Evolutionary conservation across 2,888 invertebrate genomes (phyloP).

Genomic region (Eurois occulta): DNA sequence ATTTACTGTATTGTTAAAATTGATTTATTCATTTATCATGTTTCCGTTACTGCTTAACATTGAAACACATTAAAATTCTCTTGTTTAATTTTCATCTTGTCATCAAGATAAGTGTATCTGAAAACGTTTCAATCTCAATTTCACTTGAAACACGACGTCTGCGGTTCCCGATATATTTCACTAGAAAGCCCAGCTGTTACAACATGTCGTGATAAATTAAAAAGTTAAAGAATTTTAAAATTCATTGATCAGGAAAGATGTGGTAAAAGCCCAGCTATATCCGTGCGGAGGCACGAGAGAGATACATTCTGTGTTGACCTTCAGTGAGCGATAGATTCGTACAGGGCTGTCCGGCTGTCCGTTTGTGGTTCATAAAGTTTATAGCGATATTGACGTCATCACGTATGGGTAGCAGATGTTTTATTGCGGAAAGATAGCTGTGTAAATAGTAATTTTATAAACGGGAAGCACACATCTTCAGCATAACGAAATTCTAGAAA

Average conservation of each 20-base stretch:
- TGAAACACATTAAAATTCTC: not conserved
- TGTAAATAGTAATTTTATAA: conserved; percentile 25
- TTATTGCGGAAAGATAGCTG: conserved; percentile 42
- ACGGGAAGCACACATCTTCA: not conserved
- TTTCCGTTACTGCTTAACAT: not conserved
- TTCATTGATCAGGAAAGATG: conserved; percentile 58
- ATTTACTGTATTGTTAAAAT: not conserved
- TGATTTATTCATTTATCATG: not conserved
- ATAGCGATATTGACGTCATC: conserved; percentile 50
- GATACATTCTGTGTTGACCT: conserved; percentile 42
- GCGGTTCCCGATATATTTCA: conserved; percentile 27
- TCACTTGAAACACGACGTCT: conserved; percentile 24
- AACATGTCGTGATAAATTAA: conserved; percentile 34
- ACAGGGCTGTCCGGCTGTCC: conserved; percentile 56
- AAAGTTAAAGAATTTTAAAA: conserved; percentile 35
- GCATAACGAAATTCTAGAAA: not conserved
- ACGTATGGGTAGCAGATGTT: conserved; percentile 20
- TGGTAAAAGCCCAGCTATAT: conserved; percentile 44
- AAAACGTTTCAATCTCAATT: conserved; percentile 30
- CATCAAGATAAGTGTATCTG: conserved; percentile 13
- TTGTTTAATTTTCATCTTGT: not conserved
- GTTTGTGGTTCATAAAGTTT: conserved; percentile 30
- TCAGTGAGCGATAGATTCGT: conserved; percentile 34
- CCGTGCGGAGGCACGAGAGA: conserved; percentile 18
- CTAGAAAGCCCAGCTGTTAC: conserved; percentile 51